Conservation (phyloP, 37 sponge, comb jelly and placozoan species). For the Lycopodina hypogea region DNA sequence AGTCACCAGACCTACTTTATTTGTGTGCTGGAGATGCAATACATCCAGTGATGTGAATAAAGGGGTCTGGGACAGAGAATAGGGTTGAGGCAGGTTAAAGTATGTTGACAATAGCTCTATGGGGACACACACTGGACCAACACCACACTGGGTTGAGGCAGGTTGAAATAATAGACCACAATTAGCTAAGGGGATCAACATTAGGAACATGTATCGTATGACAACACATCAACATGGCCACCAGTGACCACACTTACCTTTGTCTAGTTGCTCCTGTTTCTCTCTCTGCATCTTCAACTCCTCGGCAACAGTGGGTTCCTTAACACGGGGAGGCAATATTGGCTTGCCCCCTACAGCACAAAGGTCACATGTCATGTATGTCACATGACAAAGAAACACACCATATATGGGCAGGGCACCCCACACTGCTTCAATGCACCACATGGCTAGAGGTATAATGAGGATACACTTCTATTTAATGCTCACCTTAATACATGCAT, state of each 20-base stretch:
- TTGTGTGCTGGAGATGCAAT: too few relatives aligned
- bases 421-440: too few relatives aligned
- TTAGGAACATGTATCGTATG: background rate
- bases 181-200: background rate
- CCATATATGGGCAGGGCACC: too few relatives aligned
- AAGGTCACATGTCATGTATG: background rate
- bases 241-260: background rate
- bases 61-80: background rate
- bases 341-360: background rate
- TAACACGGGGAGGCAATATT: background rate
- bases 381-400: background rate
- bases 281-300: background rate
- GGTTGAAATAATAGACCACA: background rate
- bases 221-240: too few relatives aligned
- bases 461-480: too few relatives aligned
- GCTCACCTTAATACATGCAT: too few relatives aligned
- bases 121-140: too few relatives aligned
- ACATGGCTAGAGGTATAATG: too few relatives aligned
- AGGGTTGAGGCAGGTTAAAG: background rate
- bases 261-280: slow-evolving; percentile 12
- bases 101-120: background rate
- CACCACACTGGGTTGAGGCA: background rate
- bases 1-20: too few relatives aligned
- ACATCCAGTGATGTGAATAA: too few relatives aligned
- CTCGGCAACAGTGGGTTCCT: slow-evolving; percentile 8